Evolutionary conservation across 2,888 invertebrate species (phyloP).

Genomic region (Lasioglossum morio): DNA sequence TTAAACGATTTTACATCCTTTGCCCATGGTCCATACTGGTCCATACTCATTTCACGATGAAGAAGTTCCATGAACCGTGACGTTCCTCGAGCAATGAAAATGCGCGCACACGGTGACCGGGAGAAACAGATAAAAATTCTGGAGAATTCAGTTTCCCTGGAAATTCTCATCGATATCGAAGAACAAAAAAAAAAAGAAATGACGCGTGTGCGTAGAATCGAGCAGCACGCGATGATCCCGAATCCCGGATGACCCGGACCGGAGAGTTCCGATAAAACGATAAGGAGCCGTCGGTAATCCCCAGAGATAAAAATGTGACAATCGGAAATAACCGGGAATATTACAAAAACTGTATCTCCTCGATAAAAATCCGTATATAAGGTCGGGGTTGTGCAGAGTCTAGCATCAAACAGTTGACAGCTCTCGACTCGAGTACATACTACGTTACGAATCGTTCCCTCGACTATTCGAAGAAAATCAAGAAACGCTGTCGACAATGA

Average conservation of each 20-base stretch:
- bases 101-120: not conserved
- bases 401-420: slow-evolving; percentile 24
- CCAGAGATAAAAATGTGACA: too few species aligned
- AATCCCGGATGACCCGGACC: slow-evolving; percentile 15
- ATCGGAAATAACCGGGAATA: too few species aligned
- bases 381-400: not conserved
- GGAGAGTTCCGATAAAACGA: slow-evolving; percentile 13
- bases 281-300: slow-evolving; percentile 38
- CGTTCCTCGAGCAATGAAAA: not conserved
- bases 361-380: slow-evolving; percentile 43
- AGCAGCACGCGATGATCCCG: not conserved
- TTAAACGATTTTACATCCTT: too few species aligned
- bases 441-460: not conserved
- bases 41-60: too few species aligned
- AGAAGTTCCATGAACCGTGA: too few species aligned
- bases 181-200: not conserved
- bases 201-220: too few species aligned
- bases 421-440: slow-evolving; percentile 16
- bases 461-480: not conserved
- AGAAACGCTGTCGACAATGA: slow-evolving; percentile 34
- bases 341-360: not conserved
- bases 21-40: too few species aligned
- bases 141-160: not conserved
- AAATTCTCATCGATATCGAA: not conserved
- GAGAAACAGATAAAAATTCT: too few species aligned